Percentiles rank a stretch among this genome's conserved stretches.
These are phyloP conservation scores for Brachionichthys hirsutus DNA, from an alignment of 2,113 vertebrate species.

Conservation along the genomic window DNA sequence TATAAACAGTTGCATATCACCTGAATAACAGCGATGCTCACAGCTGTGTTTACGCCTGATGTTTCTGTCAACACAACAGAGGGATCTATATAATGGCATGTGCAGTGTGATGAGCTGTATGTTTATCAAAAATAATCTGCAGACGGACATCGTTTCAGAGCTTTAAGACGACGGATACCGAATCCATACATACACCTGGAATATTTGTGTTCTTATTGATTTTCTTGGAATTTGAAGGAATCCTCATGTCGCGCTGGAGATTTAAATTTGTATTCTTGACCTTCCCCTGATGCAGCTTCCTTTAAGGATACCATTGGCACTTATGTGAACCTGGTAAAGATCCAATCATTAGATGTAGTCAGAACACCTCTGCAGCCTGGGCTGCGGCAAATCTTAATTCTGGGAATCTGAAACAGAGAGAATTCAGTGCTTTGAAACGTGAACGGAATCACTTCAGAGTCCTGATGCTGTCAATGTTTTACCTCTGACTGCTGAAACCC, in stretches of 20 bases:
- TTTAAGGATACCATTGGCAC: neutral
- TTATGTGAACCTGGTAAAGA: constrained; percentile 5
- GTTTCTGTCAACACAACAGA: constrained; percentile 14
- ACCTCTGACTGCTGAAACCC: constrained; percentile 25
- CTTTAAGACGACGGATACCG: too few relatives aligned
- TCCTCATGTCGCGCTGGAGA: neutral
- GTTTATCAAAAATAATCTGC: neutral
- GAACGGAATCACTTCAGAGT: neutral
- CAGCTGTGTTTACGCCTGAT: constrained; percentile 10
- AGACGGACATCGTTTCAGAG: too few relatives aligned
- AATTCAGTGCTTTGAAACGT: constrained; percentile 1
- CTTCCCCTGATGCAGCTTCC: too few relatives aligned
- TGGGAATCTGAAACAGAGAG: neutral
- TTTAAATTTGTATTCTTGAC: neutral
- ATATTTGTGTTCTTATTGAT: neutral
- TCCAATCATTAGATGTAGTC: constrained; percentile 5
- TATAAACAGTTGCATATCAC: neutral
- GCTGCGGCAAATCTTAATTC: constrained; percentile 3
- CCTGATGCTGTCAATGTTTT: constrained; percentile 44
- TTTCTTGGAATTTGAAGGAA: neutral
- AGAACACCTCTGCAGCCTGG: constrained; percentile 1
- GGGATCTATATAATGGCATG: constrained; percentile 14
- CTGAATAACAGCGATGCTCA: neutral
- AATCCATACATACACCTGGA: too few relatives aligned
- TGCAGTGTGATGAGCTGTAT: constrained; percentile 5